Evolutionary conservation across 2,888 invertebrate genomes (phyloP).

Genomic region (Anticlea derivata): DNA sequence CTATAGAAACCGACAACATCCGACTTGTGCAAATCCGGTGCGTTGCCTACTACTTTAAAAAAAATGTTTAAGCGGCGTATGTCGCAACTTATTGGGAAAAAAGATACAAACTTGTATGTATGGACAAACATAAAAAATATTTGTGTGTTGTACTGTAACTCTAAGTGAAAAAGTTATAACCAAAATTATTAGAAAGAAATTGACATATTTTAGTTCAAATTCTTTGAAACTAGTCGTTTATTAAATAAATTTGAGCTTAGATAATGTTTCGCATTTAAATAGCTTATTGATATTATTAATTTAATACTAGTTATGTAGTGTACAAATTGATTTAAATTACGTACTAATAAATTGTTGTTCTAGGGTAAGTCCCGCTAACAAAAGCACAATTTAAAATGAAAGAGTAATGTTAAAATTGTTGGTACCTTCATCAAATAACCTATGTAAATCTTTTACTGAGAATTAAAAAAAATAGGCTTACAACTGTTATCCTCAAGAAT

Average conservation of each 20-base stretch:
- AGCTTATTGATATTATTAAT: constrained; percentile 19
- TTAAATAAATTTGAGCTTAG: constrained; percentile 30
- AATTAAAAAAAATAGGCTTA: background rate
- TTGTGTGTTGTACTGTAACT: too few species aligned
- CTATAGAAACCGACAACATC: too few species aligned
- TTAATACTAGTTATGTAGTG: constrained; percentile 17
- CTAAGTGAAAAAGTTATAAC: too few species aligned
- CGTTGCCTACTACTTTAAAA: too few species aligned
- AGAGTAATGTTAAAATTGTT: constrained; percentile 4
- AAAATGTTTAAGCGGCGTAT: too few species aligned
- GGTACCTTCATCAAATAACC: background rate
- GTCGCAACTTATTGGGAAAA: too few species aligned
- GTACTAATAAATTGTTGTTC: constrained; percentile 2
- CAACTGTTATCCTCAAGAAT: too few species aligned
- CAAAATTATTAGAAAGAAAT: background rate
- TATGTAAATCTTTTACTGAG: background rate
- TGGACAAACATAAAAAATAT: too few species aligned
- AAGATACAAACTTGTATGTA: too few species aligned
- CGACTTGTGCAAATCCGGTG: too few species aligned
- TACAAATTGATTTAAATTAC: constrained; percentile 9
- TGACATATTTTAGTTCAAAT: background rate
- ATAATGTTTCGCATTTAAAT: constrained; percentile 35
- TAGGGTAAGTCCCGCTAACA: background rate
- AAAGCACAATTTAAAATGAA: constrained; percentile 8
- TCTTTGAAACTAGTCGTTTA: constrained; percentile 30